phyloP scores from a whole-genome alignment of 2,797 vertebrate genomes.

The Cyprinodon diabolis region DNA sequence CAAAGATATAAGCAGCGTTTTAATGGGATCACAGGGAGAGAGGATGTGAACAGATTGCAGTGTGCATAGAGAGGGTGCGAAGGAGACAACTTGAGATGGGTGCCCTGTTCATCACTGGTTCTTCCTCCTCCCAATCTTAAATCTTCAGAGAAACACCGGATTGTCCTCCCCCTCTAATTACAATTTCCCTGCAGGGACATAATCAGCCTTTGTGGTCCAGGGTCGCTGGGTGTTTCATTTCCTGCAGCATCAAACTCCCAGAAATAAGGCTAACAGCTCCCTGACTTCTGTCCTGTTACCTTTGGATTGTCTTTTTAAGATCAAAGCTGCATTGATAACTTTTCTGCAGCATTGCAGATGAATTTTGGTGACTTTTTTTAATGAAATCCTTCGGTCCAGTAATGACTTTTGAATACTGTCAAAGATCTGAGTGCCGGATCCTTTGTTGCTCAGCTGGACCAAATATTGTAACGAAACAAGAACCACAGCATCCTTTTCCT shows the following conservation, averaged over 20 bases:
- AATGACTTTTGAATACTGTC: too few relatives aligned
- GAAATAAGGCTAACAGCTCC: background rate
- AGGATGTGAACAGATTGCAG: conserved; percentile 23
- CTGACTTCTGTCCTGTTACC: background rate
- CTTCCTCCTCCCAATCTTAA: conserved; percentile 4
- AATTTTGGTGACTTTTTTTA: background rate
- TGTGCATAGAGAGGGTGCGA: background rate
- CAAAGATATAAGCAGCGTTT: conserved; percentile 48
- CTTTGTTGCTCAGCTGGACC: background rate
- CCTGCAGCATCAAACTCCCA: background rate
- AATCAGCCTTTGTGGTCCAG: background rate
- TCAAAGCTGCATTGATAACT: background rate
- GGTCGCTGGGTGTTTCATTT: background rate
- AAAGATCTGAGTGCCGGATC: background rate
- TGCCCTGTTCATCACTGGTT: conserved; percentile 35
- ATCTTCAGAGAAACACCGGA: background rate
- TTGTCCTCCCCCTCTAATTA: background rate
- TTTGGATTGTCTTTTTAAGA: background rate
- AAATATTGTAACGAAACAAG: background rate
- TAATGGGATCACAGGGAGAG: conserved; percentile 30
- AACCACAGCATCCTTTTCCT: background rate
- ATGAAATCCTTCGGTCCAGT: background rate
- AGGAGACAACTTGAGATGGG: conserved; percentile 14
- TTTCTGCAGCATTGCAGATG: background rate
- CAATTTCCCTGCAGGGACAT: background rate